phyloP scores from a whole-genome alignment of 2,797 vertebrate species.

The Choloepus didactylus region DNA sequence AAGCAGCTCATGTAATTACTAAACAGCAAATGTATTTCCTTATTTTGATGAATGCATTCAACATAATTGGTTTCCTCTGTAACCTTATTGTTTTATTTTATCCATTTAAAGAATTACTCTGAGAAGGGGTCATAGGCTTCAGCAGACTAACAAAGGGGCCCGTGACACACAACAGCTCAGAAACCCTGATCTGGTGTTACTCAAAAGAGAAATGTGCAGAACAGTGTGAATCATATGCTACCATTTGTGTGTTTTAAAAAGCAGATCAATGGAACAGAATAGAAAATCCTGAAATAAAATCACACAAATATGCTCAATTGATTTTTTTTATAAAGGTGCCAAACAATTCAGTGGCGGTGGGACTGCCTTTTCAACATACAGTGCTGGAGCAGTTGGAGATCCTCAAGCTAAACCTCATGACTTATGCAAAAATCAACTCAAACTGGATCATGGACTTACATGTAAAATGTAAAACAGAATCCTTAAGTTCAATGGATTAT shows the following conservation, averaged over 20 bases:
- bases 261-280: neutral
- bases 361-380: neutral
- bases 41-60: slow-evolving; percentile 37
- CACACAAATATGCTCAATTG: neutral
- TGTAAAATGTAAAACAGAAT: neutral
- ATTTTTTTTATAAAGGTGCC: slow-evolving; percentile 1
- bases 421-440: neutral
- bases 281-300: neutral
- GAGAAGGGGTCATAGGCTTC: neutral
- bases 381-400: neutral
- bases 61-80: slow-evolving; percentile 43
- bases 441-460: neutral
- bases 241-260: neutral
- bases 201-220: neutral
- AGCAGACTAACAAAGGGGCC: neutral
- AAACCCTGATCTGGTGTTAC: slow-evolving; percentile 9
- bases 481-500: neutral
- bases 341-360: neutral
- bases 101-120: neutral
- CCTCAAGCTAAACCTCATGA: neutral
- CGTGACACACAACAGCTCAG: neutral
- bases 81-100: slow-evolving; percentile 37
- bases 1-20: neutral
- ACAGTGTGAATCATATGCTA: neutral
- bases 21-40: neutral